Evolutionary conservation across 2,797 vertebrate species (phyloP).

Genomic region (Smutsia gigantea): DNA sequence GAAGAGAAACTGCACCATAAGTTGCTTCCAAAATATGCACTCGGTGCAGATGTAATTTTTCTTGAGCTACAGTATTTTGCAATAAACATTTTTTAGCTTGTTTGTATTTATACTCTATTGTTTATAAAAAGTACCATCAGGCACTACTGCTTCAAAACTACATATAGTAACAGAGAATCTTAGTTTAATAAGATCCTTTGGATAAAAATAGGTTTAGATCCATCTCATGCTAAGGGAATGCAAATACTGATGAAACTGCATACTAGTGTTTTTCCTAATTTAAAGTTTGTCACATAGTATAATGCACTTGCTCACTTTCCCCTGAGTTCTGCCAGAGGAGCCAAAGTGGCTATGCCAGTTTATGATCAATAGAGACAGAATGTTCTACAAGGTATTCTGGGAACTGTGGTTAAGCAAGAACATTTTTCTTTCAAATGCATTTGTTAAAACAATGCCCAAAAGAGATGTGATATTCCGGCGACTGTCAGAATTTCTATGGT

Average conservation of each 20-base stretch:
- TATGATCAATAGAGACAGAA: slow-evolving; percentile 48
- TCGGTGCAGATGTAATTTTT: slow-evolving; percentile 84
- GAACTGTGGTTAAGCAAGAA: slow-evolving; percentile 58
- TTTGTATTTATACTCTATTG: slow-evolving; percentile 86
- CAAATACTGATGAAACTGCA: slow-evolving; percentile 84
- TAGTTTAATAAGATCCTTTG: slow-evolving; percentile 86
- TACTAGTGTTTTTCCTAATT: slow-evolving; percentile 80
- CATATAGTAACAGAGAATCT: slow-evolving; percentile 83
- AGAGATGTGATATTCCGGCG: slow-evolving; percentile 49
- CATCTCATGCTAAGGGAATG: slow-evolving; percentile 80
- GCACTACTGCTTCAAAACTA: slow-evolving; percentile 84
- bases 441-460: slow-evolving; percentile 71
- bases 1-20: slow-evolving; percentile 88
- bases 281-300: slow-evolving; percentile 51
- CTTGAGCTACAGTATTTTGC: slow-evolving; percentile 82
- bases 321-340: slow-evolving; percentile 67
- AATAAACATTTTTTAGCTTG: slow-evolving; percentile 86
- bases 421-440: slow-evolving; percentile 70
- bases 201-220: slow-evolving; percentile 85
- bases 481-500: slow-evolving; percentile 58
- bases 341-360: neutral
- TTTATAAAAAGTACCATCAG: slow-evolving; percentile 85
- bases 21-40: slow-evolving; percentile 87
- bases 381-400: slow-evolving; percentile 57
- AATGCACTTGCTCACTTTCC: slow-evolving; percentile 2